Evolutionary conservation across 64 coral and sea anemone genomes (phyloP).

Genomic region (Montipora capricornis): DNA sequence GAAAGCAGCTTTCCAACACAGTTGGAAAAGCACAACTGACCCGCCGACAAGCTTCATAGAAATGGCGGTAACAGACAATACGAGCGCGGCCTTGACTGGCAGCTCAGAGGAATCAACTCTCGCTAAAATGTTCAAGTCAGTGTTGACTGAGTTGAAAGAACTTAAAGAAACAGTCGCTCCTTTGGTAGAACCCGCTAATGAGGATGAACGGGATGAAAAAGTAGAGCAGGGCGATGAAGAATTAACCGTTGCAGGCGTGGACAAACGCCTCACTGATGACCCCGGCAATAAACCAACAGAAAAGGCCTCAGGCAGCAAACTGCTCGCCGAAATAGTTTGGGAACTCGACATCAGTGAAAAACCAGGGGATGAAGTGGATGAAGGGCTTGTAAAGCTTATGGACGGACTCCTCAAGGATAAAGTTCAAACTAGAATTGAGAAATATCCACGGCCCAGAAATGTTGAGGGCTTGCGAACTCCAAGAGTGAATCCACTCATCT

Average conservation of each 20-base stretch:
- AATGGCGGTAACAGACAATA: slow-evolving; percentile 1
- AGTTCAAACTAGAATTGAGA: slow-evolving; percentile 7
- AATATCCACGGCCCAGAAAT: slow-evolving; percentile 11
- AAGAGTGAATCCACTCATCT: slow-evolving; percentile 48
- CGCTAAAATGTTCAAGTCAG: slow-evolving; percentile 52
- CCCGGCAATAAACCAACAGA: neutral
- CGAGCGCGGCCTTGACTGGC: neutral
- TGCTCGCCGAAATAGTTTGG: slow-evolving; percentile 45
- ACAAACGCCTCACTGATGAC: neutral
- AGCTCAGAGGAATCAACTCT: slow-evolving; percentile 3
- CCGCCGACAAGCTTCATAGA: slow-evolving; percentile 11
- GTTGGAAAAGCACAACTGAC: slow-evolving; percentile 19
- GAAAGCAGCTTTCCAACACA: slow-evolving; percentile 27
- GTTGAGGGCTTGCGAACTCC: slow-evolving; percentile 33
- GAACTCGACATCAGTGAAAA: slow-evolving; percentile 15
- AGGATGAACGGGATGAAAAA: slow-evolving; percentile 14
- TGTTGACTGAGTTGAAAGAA: slow-evolving; percentile 44
- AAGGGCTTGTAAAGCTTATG: slow-evolving; percentile 54
- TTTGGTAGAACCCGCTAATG: neutral
- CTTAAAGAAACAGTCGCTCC: slow-evolving; percentile 37
- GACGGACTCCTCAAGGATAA: slow-evolving; percentile 48
- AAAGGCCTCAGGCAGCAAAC: slow-evolving; percentile 39
- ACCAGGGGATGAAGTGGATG: slow-evolving; percentile 26
- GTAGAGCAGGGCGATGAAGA: neutral
- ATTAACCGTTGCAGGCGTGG: neutral